phyloP scores from a whole-genome alignment of 92 coral and sea anemone species.

The Ricordea florida region DNA sequence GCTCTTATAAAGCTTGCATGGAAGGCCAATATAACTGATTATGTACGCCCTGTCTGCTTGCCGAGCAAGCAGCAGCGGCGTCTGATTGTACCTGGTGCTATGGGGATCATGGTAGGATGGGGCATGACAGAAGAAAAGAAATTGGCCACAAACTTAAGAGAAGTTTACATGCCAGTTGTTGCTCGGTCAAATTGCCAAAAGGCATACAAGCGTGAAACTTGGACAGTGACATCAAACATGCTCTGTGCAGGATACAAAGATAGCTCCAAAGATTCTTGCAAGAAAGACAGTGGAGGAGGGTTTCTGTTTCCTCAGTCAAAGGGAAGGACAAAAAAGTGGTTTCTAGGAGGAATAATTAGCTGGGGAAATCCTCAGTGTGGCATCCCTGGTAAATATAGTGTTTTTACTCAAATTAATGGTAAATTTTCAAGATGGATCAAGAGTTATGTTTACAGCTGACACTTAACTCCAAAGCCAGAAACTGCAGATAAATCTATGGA shows the following conservation, averaged over 20 bases:
- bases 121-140: conserved; percentile 66
- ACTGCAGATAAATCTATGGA: too few relatives aligned
- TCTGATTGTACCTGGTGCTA: conserved; percentile 57
- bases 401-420: conserved; percentile 76
- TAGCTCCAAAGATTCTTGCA: conserved; percentile 68
- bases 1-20: conserved; percentile 78
- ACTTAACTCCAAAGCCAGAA: neutral
- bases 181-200: conserved; percentile 59
- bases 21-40: conserved; percentile 82
- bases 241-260: conserved; percentile 85
- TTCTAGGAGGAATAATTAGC: conserved; percentile 92
- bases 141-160: conserved; percentile 55
- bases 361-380: conserved; percentile 87
- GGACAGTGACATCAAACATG: conserved; percentile 94
- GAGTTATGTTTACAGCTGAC: conserved; percentile 9
- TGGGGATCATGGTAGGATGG: conserved; percentile 94
- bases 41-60: conserved; percentile 89
- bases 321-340: conserved; percentile 74
- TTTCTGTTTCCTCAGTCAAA: conserved; percentile 73
- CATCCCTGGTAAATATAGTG: conserved; percentile 90
- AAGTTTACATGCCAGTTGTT: conserved; percentile 83
- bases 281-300: conserved; percentile 96
- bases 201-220: conserved; percentile 64
- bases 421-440: conserved; percentile 84
- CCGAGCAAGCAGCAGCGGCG: conserved; percentile 84